Conservation (phyloP, 2,113 vertebrate species). For the Apodemus sylvaticus region DNA sequence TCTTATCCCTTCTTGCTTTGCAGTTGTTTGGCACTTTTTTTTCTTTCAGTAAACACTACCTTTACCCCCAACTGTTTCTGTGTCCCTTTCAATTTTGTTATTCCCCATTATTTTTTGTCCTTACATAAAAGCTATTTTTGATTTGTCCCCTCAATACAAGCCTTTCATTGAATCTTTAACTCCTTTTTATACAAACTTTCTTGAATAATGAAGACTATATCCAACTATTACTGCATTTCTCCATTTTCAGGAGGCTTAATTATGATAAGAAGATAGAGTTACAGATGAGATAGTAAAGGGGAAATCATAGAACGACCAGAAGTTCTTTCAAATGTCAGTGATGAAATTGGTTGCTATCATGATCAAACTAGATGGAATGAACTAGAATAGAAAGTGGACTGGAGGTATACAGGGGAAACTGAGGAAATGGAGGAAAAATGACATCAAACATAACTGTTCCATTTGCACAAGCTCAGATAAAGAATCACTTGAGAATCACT, state of each 20-base stretch:
- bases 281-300: neutral
- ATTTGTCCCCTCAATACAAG: neutral
- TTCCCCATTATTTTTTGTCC: constrained; percentile 23
- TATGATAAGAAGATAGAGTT: neutral
- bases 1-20: neutral
- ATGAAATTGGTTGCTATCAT: neutral
- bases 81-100: neutral
- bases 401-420: neutral
- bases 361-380: neutral
- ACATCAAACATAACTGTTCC: constrained; percentile 13
- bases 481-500: constrained; percentile 1
- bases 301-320: neutral
- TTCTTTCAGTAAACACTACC: neutral
- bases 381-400: neutral
- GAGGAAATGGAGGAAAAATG: neutral
- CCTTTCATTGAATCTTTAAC: neutral
- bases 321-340: neutral
- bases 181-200: neutral
- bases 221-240: neutral
- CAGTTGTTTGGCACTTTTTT: neutral
- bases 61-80: neutral
- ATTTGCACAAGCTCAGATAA: neutral
- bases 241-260: neutral
- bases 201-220: constrained; percentile 1
- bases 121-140: neutral